phyloP scores from a whole-genome alignment of 2,888 invertebrate genomes.

The Drosophila helvetica region DNA sequence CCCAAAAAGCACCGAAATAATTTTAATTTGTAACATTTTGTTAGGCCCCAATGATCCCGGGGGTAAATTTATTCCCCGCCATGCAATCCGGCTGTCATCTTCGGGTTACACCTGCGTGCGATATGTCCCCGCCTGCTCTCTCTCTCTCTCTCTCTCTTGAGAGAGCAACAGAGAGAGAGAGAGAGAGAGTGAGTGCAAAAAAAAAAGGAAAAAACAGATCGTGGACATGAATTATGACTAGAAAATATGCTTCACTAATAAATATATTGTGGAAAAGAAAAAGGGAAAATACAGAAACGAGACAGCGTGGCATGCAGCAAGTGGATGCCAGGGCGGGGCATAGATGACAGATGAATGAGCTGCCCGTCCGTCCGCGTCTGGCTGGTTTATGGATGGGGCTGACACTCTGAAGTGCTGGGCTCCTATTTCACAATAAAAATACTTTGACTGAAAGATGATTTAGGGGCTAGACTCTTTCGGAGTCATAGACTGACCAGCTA shows the following conservation, averaged over 20 bases:
- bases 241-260: conserved; percentile 52
- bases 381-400: conserved; percentile 7
- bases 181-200: conserved; percentile 20
- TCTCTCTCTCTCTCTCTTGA: too few species aligned
- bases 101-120: conserved; percentile 49
- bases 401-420: neutral
- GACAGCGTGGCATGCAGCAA: conserved; percentile 8
- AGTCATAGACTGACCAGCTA: neutral
- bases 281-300: conserved; percentile 4
- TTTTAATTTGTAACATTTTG: conserved; percentile 56
- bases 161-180: too few species aligned
- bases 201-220: conserved; percentile 8
- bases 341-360: conserved; percentile 16
- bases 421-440: neutral
- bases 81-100: conserved; percentile 20
- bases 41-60: conserved; percentile 24
- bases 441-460: neutral
- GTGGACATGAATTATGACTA: conserved; percentile 54
- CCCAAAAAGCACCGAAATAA: conserved; percentile 19
- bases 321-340: conserved; percentile 16
- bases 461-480: neutral
- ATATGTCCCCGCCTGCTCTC: conserved; percentile 30
- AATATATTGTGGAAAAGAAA: conserved; percentile 32
- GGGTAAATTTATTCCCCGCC: conserved; percentile 26
- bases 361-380: neutral